These are phyloP conservation scores for Hydrolagus affinis DNA, from an alignment of 2,113 vertebrate species.

Conservation along the genomic window DNA sequence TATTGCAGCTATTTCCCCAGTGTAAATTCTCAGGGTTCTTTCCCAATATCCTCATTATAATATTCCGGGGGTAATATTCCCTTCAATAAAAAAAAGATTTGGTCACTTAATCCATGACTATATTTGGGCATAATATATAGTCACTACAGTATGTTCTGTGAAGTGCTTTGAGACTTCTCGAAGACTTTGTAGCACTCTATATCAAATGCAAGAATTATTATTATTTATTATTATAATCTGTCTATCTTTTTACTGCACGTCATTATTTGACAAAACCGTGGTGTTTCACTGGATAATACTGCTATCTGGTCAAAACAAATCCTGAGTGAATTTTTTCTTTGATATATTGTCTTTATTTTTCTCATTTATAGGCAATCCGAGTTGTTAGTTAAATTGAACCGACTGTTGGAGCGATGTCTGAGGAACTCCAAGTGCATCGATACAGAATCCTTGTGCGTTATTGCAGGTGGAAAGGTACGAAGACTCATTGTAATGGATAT, in stretches of 20 bases:
- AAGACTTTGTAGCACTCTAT: too few relatives aligned
- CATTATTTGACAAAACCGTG: background rate
- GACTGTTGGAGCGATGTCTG: conserved; percentile 83
- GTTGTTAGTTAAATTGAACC: conserved; percentile 79
- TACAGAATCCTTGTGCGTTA: conserved; percentile 87
- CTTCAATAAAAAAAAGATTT: too few relatives aligned
- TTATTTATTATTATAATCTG: too few relatives aligned
- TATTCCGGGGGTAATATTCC: too few relatives aligned
- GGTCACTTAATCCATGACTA: too few relatives aligned
- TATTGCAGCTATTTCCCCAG: too few relatives aligned
- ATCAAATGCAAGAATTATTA: too few relatives aligned
- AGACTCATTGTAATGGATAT: background rate
- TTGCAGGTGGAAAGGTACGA: conserved; percentile 88
- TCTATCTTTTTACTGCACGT: background rate
- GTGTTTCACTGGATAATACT: background rate
- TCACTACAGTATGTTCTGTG: too few relatives aligned
- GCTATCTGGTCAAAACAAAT: conserved; percentile 6
- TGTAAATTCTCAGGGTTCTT: too few relatives aligned
- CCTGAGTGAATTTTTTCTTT: fast-evolving
- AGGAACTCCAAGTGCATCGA: conserved; percentile 92
- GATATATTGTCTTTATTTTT: conserved; percentile 19
- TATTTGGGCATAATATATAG: too few relatives aligned
- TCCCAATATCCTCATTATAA: too few relatives aligned
- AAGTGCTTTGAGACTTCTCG: too few relatives aligned
- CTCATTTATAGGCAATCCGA: conserved; percentile 73